phyloP scores from a whole-genome alignment of 2,888 invertebrate genomes.

The Euclidia mi region DNA sequence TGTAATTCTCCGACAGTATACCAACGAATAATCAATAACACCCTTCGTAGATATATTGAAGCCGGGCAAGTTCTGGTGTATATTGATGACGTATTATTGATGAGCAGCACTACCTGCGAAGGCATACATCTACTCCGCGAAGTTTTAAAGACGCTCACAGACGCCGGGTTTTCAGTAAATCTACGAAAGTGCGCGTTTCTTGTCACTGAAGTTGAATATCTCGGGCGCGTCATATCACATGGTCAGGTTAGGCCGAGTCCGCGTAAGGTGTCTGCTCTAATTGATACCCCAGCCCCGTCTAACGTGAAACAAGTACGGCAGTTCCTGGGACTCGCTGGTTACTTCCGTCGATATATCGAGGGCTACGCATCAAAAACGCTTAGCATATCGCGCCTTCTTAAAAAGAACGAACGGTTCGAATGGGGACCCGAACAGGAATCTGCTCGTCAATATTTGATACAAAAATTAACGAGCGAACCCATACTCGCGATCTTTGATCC shows the following conservation, averaged over 20 bases:
- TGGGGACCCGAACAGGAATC: no score
- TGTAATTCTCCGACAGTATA: slow-evolving; percentile 1
- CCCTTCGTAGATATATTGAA: neutral
- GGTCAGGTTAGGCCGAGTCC: slow-evolving; percentile 24
- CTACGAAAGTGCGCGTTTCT: slow-evolving; percentile 29
- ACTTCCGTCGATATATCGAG: slow-evolving; percentile 39
- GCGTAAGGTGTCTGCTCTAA: slow-evolving; percentile 40
- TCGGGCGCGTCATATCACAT: slow-evolving; percentile 36
- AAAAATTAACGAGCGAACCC: no score
- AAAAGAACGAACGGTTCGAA: no score
- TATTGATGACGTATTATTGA: neutral
- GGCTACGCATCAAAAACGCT: slow-evolving; percentile 5
- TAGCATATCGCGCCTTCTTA: no score
- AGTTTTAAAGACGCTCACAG: slow-evolving; percentile 5
- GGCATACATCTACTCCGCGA: neutral
- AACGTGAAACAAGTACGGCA: slow-evolving; percentile 48
- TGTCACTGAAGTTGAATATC: slow-evolving; percentile 43
- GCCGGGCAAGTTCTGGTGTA: no score
- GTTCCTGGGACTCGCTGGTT: slow-evolving; percentile 40
- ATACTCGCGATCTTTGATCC: no score
- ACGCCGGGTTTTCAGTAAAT: slow-evolving; percentile 46
- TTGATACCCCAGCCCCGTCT: slow-evolving; percentile 29
- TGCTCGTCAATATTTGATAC: no score
- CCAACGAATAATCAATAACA: slow-evolving; percentile 3
- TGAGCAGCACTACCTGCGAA: neutral